These are phyloP conservation scores for Mactra quadrangularis DNA, from an alignment of 1,140 invertebrate species.

Conservation along the genomic window DNA sequence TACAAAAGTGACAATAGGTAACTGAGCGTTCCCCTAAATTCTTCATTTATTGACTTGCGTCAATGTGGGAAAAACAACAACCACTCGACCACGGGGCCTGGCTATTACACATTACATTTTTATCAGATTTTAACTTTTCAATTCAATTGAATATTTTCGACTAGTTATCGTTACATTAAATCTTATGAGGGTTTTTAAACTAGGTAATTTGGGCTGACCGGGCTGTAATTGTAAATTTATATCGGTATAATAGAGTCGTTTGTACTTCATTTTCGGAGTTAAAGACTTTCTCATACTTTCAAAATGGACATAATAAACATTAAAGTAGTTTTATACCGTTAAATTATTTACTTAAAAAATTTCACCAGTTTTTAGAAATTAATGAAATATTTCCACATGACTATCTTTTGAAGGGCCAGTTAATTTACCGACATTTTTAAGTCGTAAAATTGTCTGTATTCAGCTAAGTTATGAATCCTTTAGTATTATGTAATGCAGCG, in stretches of 20 bases:
- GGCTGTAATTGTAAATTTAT: constrained; percentile 15
- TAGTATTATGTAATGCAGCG: too few species aligned
- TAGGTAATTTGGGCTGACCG: constrained; percentile 31
- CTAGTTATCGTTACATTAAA: constrained; percentile 19
- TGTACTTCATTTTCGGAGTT: background rate
- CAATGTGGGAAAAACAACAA: constrained; percentile 27
- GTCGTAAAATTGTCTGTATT: too few species aligned
- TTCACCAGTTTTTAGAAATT: too few species aligned
- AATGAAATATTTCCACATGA: too few species aligned
- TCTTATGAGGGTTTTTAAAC: constrained; percentile 44
- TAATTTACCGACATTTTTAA: too few species aligned
- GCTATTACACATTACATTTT: constrained; percentile 1
- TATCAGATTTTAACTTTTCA: constrained; percentile 39
- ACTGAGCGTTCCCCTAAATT: background rate
- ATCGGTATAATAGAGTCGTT: constrained; percentile 23
- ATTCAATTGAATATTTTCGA: background rate
- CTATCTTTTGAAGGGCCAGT: too few species aligned
- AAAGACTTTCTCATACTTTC: too few species aligned
- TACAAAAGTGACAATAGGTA: too few species aligned
- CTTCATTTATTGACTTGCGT: constrained; percentile 25
- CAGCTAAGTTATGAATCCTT: too few species aligned
- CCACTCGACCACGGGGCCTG: constrained; percentile 8
- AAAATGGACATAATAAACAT: too few species aligned
- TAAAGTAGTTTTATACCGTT: too few species aligned
- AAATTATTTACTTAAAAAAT: too few species aligned